Base-by-base conservation (phyloP, 37 sponge, comb jelly and placozoan species). In the Aphrocallistes beatrix region DNA sequence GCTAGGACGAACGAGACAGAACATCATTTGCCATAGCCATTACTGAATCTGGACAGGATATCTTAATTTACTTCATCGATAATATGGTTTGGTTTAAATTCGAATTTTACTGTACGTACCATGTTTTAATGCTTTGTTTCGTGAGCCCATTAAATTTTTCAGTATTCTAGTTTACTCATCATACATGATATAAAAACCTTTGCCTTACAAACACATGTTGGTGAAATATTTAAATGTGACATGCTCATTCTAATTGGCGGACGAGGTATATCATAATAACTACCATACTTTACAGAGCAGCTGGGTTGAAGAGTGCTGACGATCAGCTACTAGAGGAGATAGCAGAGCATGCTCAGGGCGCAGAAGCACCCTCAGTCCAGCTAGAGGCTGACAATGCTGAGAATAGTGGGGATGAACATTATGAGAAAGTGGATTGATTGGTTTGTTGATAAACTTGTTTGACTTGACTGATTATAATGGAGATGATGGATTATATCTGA, bases 361-460 rank as follows among this genome's bases (percentile, higher is more conserved):
- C 75, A 19, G 75, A 60, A 6, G 75, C 8, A 6, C 21, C n/a
- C 6, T 30, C n/a, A 28, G 75, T 30, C 10, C 28, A 60, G 34
- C 10, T 3, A 25, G 34, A 19, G 8, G 45, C 45, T 42, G 10
- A 42, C 6, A 30, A 25, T 3, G 75, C 32, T 13, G 75, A 60
- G 34, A 60, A 60, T 13, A 60, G 75, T 60, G 75, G n/a, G 10
- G 75, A 60, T 60, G 75, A 60, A 28, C 8, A 60, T 60, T 60
- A 60, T 60, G 75, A 60, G 75, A 60, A 60, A 60, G 75, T 60
- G 75, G 75, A 60, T 13, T 60, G 34, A 60, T 60, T 60, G 75
- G 75, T 60, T 60, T 60, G 75, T 60, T 60, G 32, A 8, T 47
- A 21, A 17, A 47, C 49, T 47, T 21, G 17, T 21, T 47, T 47